These are phyloP conservation scores for Anodontia alba DNA, from an alignment of 2,888 invertebrate genomes.

Conservation along the genomic window DNA sequence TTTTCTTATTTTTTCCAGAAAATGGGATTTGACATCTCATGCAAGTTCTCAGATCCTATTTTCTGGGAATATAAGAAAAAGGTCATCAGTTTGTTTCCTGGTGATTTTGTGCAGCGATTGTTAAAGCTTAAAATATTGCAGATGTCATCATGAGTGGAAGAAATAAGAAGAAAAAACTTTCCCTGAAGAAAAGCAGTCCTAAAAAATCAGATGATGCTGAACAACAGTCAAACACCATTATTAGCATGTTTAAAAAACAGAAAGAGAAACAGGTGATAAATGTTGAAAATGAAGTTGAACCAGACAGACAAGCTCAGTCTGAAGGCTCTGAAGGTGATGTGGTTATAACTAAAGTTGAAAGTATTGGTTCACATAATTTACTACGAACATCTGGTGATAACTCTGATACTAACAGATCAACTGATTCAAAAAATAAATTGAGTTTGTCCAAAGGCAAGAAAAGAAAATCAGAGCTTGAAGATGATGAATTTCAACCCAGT, in stretches of 20 bases:
- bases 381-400: neutral
- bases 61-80: too few relatives aligned
- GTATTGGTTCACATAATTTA: neutral
- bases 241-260: neutral
- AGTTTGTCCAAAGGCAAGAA: constrained; percentile 16
- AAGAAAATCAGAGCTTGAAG: neutral
- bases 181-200: neutral
- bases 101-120: too few relatives aligned
- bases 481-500: neutral
- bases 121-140: too few relatives aligned
- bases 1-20: too few relatives aligned
- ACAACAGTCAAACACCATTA: neutral
- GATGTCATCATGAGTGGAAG: neutral
- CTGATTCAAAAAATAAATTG: neutral
- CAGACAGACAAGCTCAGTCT: too few relatives aligned
- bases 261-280: neutral
- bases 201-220: neutral
- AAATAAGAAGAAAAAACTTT: neutral
- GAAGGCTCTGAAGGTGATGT: constrained; percentile 46
- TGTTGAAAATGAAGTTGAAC: neutral
- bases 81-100: too few relatives aligned
- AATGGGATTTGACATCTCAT: too few relatives aligned
- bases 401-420: neutral
- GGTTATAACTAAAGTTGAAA: constrained; percentile 44
- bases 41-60: too few relatives aligned